Evolutionary conservation across 2,888 invertebrate genomes (phyloP).

Genomic region (Myathropa florea): DNA sequence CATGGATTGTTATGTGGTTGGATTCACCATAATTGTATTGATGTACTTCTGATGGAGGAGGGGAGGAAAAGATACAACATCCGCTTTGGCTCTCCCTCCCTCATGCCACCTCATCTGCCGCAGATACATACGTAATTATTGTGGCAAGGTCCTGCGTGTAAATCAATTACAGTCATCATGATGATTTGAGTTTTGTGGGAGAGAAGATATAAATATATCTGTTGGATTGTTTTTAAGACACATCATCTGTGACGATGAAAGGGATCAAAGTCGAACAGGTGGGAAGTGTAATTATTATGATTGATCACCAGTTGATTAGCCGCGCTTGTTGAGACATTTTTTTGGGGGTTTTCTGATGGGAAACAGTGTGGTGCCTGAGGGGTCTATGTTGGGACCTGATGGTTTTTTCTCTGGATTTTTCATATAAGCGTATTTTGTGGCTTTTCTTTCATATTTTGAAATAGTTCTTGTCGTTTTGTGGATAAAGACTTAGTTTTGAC

Average conservation of each 20-base stretch:
- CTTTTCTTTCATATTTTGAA: no score
- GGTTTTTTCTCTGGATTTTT: neutral
- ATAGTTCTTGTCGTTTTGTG: no score
- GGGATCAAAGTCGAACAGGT: conserved; percentile 15
- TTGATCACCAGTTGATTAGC: neutral
- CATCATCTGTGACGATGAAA: conserved; percentile 38
- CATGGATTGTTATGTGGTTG: conserved; percentile 69
- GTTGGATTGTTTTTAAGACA: neutral
- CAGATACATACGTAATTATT: conserved; percentile 33
- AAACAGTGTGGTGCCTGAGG: neutral
- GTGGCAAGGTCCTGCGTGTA: conserved; percentile 57
- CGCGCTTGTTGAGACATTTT: neutral
- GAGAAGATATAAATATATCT: conserved; percentile 9
- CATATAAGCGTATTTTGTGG: neutral
- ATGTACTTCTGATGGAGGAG: conserved; percentile 56
- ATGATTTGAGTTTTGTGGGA: conserved; percentile 12
- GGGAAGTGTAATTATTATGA: neutral
- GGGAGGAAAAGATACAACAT: conserved; percentile 33
- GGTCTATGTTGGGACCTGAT: neutral
- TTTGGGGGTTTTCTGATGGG: neutral
- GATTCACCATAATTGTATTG: conserved; percentile 47
- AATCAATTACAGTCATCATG: conserved; percentile 65
- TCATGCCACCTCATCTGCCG: neutral
- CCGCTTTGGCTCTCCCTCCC: conserved; percentile 7
- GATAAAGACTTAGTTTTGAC: no score